Percentiles rank a stretch among this genome's conserved stretches.
Evolutionary conservation across 1,140 invertebrate species (phyloP).

Genomic region (Watersipora subatra): DNA sequence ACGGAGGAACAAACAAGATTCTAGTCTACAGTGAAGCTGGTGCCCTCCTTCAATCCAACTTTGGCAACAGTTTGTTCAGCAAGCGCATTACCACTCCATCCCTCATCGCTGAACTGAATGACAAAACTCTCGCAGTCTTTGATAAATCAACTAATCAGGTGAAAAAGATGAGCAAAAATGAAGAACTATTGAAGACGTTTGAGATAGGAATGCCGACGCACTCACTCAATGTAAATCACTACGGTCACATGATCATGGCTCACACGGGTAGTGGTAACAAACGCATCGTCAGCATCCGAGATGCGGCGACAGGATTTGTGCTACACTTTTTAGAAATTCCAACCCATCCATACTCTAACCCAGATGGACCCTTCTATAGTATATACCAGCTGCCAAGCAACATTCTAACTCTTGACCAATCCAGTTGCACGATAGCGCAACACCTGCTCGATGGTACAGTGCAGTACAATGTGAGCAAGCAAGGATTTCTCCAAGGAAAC

Average conservation of each 20-base stretch:
- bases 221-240: background rate
- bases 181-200: background rate
- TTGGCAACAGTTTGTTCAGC: background rate
- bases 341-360: background rate
- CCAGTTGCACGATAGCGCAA: background rate
- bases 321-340: background rate
- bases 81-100: background rate
- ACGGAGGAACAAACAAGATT: background rate
- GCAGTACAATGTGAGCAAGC: background rate
- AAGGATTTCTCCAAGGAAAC: background rate
- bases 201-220: background rate
- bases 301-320: background rate
- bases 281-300: background rate
- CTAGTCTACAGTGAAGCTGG: background rate
- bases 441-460: background rate
- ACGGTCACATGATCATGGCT: background rate
- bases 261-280: background rate
- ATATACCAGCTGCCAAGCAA: background rate
- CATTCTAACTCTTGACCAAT: background rate
- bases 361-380: background rate
- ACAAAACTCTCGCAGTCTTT: background rate
- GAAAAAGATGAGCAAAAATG: background rate
- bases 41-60: background rate
- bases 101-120: background rate
- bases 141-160: background rate